Percentiles rank a stretch among this genome's conserved stretches.
These are phyloP conservation scores for Dascillus cervinus DNA, from an alignment of 2,888 invertebrate species.

Conservation along the genomic window DNA sequence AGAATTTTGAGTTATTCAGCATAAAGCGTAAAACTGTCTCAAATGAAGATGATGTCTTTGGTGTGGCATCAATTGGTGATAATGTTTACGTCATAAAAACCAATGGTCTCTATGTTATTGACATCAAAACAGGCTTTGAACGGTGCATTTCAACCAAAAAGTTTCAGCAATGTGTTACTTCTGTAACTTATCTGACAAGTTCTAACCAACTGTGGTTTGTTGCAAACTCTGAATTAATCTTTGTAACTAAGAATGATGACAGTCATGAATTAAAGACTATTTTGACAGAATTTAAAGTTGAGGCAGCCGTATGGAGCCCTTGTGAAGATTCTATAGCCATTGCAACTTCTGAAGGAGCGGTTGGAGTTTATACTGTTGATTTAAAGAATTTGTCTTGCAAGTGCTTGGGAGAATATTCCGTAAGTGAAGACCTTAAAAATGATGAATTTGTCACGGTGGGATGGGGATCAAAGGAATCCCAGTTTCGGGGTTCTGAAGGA, in stretches of 20 bases:
- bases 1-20: too few relatives aligned
- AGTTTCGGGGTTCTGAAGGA: constrained; percentile 74
- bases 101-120: too few relatives aligned
- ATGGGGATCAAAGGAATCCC: constrained; percentile 95
- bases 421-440: constrained; percentile 49
- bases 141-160: too few relatives aligned
- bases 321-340: constrained; percentile 68
- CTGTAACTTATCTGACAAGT: too few relatives aligned
- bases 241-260: too few relatives aligned
- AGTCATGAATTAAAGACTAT: neutral
- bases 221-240: constrained; percentile 2
- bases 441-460: constrained; percentile 78
- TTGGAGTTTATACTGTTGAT: constrained; percentile 30
- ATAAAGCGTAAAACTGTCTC: too few relatives aligned
- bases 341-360: constrained; percentile 47
- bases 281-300: constrained; percentile 38
- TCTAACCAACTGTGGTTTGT: neutral
- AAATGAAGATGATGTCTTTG: too few relatives aligned
- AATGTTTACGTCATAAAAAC: too few relatives aligned
- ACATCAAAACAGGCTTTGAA: too few relatives aligned
- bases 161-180: too few relatives aligned
- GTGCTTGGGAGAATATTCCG: constrained; percentile 52
- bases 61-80: too few relatives aligned
- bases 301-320: constrained; percentile 68
- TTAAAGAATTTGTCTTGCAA: constrained; percentile 21